phyloP scores from a whole-genome alignment of 2,888 invertebrate genomes.

The Synergus itoensis region DNA sequence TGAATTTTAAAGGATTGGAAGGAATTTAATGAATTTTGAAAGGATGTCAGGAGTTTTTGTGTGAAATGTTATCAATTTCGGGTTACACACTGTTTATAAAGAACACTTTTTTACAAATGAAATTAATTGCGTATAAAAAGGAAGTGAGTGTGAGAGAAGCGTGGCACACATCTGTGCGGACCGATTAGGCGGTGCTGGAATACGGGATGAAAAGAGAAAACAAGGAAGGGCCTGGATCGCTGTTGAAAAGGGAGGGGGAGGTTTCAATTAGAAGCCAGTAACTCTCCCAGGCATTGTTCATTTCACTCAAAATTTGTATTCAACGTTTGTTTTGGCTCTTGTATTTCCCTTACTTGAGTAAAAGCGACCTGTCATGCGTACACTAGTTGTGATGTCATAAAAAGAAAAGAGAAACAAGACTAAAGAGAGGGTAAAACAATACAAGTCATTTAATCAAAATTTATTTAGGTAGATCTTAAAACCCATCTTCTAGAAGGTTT shows the following conservation, averaged over 20 bases:
- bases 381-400: constrained; percentile 29
- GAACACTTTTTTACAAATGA: constrained; percentile 14
- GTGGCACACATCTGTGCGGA: constrained; percentile 74
- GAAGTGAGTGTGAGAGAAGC: constrained; percentile 49
- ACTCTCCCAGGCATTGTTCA: constrained; percentile 77
- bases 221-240: constrained; percentile 53
- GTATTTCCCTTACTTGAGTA: constrained; percentile 62
- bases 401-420: constrained; percentile 35
- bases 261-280: constrained; percentile 78
- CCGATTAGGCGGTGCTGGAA: constrained; percentile 69
- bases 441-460: no score
- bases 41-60: no score
- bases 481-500: no score
- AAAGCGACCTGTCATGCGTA: constrained; percentile 43
- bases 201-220: constrained; percentile 56
- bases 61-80: background rate
- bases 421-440: background rate
- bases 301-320: constrained; percentile 77
- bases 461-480: no score
- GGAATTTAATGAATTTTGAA: no score
- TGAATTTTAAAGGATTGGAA: no score
- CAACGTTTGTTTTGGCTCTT: constrained; percentile 71
- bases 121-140: constrained; percentile 50
- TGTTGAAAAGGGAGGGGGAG: constrained; percentile 63
- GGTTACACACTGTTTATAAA: background rate